Percentiles rank a stretch among this genome's conserved stretches.
phyloP scores from a whole-genome alignment of 1,140 invertebrate species.

The Drosophila burlai region DNA sequence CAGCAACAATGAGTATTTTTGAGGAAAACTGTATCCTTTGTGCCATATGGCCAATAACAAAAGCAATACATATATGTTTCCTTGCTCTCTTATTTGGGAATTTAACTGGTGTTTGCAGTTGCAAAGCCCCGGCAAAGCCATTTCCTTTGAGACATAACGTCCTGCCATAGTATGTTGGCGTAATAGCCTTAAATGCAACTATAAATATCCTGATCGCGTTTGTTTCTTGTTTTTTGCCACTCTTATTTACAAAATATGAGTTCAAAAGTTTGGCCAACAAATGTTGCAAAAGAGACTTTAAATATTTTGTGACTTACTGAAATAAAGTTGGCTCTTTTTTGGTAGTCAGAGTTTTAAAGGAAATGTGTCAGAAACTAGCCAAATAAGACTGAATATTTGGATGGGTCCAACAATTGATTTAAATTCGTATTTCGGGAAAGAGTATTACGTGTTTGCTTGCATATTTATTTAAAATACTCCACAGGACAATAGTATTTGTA shows the following conservation, averaged over 20 bases:
- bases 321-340: not conserved
- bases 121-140: conserved; percentile 27
- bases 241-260: conserved; percentile 35
- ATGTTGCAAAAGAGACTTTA: not conserved
- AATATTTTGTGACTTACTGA: not conserved
- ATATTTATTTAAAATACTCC: not conserved
- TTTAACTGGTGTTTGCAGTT: conserved; percentile 23
- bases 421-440: not conserved
- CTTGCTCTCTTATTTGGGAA: conserved; percentile 12
- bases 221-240: conserved; percentile 17
- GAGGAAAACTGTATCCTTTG: conserved; percentile 16
- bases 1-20: conserved; percentile 19
- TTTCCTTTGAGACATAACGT: conserved; percentile 54
- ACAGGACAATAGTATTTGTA: not conserved
- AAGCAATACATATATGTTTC: conserved; percentile 57
- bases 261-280: conserved; percentile 40
- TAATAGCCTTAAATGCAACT: conserved; percentile 50
- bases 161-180: conserved; percentile 17
- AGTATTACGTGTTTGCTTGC: not conserved
- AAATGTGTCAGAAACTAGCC: not conserved
- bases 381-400: not conserved
- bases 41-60: conserved; percentile 43
- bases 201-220: conserved; percentile 19
- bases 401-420: no score
- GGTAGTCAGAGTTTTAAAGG: not conserved